These are phyloP conservation scores for Myotis brandtii DNA, from an alignment of 2,113 vertebrate species.

Conservation along the genomic window DNA sequence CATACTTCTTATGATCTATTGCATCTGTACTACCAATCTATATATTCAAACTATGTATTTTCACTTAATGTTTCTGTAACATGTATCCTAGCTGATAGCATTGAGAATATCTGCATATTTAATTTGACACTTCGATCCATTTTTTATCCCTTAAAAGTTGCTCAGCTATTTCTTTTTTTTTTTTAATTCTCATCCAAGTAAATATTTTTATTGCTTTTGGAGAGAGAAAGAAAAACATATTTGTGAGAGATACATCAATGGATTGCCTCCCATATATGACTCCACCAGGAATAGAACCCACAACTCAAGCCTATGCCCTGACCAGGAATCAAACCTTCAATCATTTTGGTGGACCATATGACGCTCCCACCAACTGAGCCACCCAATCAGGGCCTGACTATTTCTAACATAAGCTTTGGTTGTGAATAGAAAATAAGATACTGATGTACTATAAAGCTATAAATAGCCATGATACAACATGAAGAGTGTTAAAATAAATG, in stretches of 20 bases:
- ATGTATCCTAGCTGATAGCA: background rate
- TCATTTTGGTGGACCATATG: too few relatives aligned
- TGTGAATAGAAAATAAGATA: background rate
- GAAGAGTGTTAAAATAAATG: background rate
- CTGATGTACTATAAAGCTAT: background rate
- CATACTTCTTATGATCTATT: background rate
- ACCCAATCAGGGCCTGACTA: too few relatives aligned
- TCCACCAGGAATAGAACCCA: too few relatives aligned
- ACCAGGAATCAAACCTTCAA: too few relatives aligned
- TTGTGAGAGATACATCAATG: too few relatives aligned
- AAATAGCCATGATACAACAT: background rate
- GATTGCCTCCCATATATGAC: too few relatives aligned
- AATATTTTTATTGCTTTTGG: too few relatives aligned
- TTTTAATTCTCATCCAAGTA: too few relatives aligned
- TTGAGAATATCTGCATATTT: background rate
- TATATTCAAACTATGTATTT: background rate
- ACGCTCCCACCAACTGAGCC: too few relatives aligned
- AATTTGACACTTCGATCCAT: background rate
- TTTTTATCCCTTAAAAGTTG: background rate
- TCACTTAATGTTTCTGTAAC: background rate
- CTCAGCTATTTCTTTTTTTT: background rate
- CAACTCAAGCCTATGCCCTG: too few relatives aligned
- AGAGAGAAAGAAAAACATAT: too few relatives aligned
- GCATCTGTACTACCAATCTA: background rate
- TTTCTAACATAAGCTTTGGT: background rate